Conservation (phyloP, 2,888 invertebrate genomes). For the Epinotia demarniana region DNA sequence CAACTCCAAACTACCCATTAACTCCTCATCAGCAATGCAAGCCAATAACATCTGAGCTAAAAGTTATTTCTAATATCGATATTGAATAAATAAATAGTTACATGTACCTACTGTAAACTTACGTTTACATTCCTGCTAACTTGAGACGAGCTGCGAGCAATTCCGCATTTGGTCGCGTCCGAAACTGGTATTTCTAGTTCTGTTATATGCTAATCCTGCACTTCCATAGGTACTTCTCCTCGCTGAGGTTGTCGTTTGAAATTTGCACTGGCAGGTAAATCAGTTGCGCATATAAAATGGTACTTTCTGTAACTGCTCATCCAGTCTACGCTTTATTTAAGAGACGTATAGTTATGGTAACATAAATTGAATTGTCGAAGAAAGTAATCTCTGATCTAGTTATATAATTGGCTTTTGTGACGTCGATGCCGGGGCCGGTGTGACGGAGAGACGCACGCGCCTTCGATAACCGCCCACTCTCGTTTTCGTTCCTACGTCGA, state of each 20-base stretch:
- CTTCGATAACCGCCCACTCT: slow-evolving; percentile 70
- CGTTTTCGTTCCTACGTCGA: slow-evolving; percentile 67
- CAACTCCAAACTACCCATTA: slow-evolving; percentile 27
- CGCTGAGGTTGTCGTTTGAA: slow-evolving; percentile 12
- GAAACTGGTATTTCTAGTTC: slow-evolving; percentile 32
- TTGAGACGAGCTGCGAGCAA: slow-evolving; percentile 30
- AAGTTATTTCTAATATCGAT: slow-evolving; percentile 33
- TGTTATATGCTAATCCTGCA: slow-evolving; percentile 35
- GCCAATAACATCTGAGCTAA: slow-evolving; percentile 20
- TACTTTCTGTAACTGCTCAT: not conserved
- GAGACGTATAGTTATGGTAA: slow-evolving; percentile 1
- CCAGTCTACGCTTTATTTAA: not conserved
- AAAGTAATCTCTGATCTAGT: slow-evolving; percentile 44
- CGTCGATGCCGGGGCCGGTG: slow-evolving; percentile 55
- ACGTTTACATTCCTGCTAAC: slow-evolving; percentile 31
- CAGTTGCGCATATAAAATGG: slow-evolving; percentile 20
- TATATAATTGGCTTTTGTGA: slow-evolving; percentile 56
- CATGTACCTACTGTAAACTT: not conserved
- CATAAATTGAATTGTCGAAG: slow-evolving; percentile 48
- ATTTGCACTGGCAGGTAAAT: slow-evolving; percentile 14
- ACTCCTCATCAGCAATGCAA: slow-evolving; percentile 17
- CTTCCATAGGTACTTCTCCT: slow-evolving; percentile 19
- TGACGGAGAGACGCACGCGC: slow-evolving; percentile 65
- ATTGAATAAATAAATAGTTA: slow-evolving; percentile 26
- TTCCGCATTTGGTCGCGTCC: slow-evolving; percentile 26